Evolutionary conservation across 2,797 vertebrate species (phyloP), one percentile per base, ranked within the genome.

Genomic region (Mus spretus): DNA sequence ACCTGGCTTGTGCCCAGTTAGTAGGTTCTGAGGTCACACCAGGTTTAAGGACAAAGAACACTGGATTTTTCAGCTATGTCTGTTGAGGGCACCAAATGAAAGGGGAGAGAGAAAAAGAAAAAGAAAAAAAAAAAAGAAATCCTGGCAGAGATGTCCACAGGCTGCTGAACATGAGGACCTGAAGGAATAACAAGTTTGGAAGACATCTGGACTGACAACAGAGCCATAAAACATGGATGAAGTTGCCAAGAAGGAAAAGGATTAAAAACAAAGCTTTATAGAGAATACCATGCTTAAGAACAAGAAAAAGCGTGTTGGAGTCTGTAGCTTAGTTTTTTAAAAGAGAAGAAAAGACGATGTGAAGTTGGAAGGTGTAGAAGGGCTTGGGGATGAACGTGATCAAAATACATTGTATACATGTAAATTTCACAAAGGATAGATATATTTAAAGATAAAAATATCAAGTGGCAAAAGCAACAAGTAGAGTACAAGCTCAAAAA

Each of bases 201-300:
- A 91, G 34, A 90, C 70, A 94, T 92, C 78, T 95, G 75, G 63
- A 89, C 89, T 67, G 90, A 97, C 47, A 95, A 63, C 0, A 6
- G 89, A 93, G 84, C 28, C 91, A 92, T 90, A 92, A 93, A 96
- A 77, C 28, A 65, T 3, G 11, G 75, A 61, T 17, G 13, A 85
- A 74, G 84, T 50, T 91, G 63, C 95, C 77, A 90, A 85, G 15
- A 77, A 94, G 24, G 63, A 26, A 93, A 94, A 37, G 26, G 59
- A 96, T 47, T 81, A 53, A 90, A 95, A 79, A 74, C 40, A 94
- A 92, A 91, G 47, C 14, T 63, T 87, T 87, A n/a, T 80, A 87
- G 28, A 92, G 28, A 88, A 70, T 47, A 34, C 1, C 40, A 61
- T 50, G 67, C 80, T 96, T 94, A 65, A 31, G 67, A 75, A 70